Evolutionary conservation across 2,113 vertebrate genomes (phyloP), one percentile per base, ranked within the genome.

Genomic region (Parus major): DNA sequence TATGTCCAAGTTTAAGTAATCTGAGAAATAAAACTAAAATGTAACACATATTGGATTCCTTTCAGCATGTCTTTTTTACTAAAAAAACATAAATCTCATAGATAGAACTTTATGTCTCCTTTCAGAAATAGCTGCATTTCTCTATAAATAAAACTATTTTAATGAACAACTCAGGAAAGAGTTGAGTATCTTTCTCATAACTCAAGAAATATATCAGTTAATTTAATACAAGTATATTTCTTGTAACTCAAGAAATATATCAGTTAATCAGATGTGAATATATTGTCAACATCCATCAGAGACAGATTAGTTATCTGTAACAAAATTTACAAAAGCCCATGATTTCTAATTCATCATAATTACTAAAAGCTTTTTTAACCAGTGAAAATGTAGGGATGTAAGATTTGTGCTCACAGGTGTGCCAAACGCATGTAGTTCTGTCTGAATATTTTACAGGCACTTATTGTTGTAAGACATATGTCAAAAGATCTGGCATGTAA

Each of bases 21-120:
- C 31, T 82, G n/a, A 90, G 95, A 95, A 95, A 91, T 10, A 82
- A 95, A 73, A 85, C 13, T 55, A n/a, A 90, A 82, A 27, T 33
- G 21, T n/a, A 39, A 10, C 10, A 47, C 4, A 66, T 41, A 76
- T 25, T 70, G 1, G 73, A 29, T 84, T 63, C 9, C 25, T 82
- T 84, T 66, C 81, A 66, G n/a, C n/a, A n/a, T n/a, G n/a, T n/a
- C n/a, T n/a, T n/a, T n/a, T n/a, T n/a, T n/a, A n/a, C n/a, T n/a
- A n/a, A n/a, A n/a, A n/a, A n/a, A n/a, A n/a, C n/a, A n/a, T n/a
- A n/a, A n/a, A n/a, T n/a, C 6, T 56, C 29, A 23, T 23, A 89
- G 57, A 69, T 31, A 92, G 14, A 89, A 85, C 3, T 57, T 61
- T 25, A 3, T 59, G 11, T 42, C 22, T 36, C 16, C 28, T 66